Evolutionary conservation across 2,113 vertebrate genomes (phyloP).

Genomic region (Beaufortia kweichowensis): DNA sequence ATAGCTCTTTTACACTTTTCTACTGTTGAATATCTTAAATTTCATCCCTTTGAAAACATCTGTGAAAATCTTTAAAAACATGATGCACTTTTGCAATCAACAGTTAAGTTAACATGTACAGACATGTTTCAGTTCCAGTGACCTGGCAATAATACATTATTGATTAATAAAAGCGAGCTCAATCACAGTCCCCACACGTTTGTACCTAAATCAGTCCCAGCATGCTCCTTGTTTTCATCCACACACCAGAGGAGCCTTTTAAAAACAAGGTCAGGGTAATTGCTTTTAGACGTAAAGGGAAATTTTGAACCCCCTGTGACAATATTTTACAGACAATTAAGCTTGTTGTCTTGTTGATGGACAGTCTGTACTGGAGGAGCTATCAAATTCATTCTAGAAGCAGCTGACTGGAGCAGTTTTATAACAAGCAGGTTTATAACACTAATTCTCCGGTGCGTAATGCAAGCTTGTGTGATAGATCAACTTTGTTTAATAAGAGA

Average conservation of each 20-base stretch:
- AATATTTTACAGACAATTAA: conserved; percentile 49
- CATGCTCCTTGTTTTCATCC: conserved; percentile 11
- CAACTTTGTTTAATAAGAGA: conserved; percentile 7
- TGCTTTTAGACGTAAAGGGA: conserved; percentile 33
- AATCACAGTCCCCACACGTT: background rate
- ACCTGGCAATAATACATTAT: background rate
- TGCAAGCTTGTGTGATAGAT: background rate
- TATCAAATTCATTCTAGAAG: conserved; percentile 5
- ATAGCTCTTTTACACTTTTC: background rate
- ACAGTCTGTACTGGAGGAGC: background rate
- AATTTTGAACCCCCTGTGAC: conserved; percentile 20
- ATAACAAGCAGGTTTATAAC: background rate
- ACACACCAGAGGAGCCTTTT: background rate
- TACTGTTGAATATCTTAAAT: background rate
- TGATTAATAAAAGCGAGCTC: conserved; percentile 2
- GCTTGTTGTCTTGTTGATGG: conserved; percentile 7
- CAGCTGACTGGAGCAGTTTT: conserved; percentile 16
- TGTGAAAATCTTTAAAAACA: background rate
- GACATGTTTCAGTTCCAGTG: background rate
- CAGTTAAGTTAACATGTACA: background rate
- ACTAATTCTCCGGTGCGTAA: background rate
- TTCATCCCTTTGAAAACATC: too few species aligned
- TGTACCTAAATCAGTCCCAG: background rate
- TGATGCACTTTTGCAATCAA: background rate
- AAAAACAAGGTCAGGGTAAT: conserved; percentile 32